These are phyloP conservation scores for Ochropacha duplaris DNA, from an alignment of 2,888 invertebrate species.

Conservation along the genomic window DNA sequence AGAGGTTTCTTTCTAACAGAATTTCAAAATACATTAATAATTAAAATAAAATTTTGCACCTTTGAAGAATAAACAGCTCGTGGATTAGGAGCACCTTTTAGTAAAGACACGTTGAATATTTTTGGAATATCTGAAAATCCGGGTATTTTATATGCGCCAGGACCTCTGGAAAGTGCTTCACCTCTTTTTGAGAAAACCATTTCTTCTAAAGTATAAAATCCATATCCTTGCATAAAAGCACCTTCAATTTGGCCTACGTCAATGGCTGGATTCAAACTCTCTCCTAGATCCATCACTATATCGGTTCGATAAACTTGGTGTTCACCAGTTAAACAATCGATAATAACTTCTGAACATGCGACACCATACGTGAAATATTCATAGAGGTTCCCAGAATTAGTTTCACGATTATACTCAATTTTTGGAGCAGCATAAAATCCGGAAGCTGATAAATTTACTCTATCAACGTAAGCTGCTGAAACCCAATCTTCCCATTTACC, in stretches of 20 bases:
- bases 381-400: conserved; percentile 86
- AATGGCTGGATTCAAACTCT: conserved; percentile 94
- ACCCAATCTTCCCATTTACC: conserved; percentile 92
- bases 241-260: conserved; percentile 96
- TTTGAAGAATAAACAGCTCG: conserved; percentile 95
- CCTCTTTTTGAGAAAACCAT: conserved; percentile 89
- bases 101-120: conserved; percentile 91
- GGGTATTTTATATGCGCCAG: conserved; percentile 94
- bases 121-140: conserved; percentile 92
- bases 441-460: conserved; percentile 87
- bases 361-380: conserved; percentile 92
- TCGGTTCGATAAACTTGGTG: conserved; percentile 91
- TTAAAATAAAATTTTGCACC: conserved; percentile 63
- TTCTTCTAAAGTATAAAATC: conserved; percentile 92
- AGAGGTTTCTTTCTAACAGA: background rate
- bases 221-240: conserved; percentile 94
- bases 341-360: conserved; percentile 92
- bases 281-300: conserved; percentile 95
- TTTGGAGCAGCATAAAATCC: conserved; percentile 89
- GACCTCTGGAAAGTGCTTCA: conserved; percentile 88
- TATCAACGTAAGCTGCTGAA: conserved; percentile 85
- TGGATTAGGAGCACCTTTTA: conserved; percentile 91
- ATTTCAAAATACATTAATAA: background rate
- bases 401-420: conserved; percentile 84
- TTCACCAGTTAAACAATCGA: conserved; percentile 94